Percentiles rank a stretch among this genome's conserved stretches.
phyloP scores from a whole-genome alignment of 2,113 vertebrate genomes.

The Callocephalon fimbriatum region DNA sequence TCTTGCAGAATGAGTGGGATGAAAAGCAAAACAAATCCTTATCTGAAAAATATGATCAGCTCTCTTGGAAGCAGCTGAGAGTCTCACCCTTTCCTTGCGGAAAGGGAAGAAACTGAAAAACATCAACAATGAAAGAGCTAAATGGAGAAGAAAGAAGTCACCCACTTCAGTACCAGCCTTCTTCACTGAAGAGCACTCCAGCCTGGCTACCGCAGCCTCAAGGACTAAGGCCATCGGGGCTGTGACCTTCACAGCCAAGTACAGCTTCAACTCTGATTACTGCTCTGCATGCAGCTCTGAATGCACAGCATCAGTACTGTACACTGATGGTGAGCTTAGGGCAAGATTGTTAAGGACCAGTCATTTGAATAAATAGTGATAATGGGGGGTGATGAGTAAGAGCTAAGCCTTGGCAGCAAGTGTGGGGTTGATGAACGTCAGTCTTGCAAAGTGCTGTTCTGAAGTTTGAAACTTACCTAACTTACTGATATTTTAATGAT shows the following conservation, averaged over 20 bases:
- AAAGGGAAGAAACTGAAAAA: neutral
- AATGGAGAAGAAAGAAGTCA: neutral
- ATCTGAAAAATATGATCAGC: neutral
- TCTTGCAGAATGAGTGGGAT: neutral
- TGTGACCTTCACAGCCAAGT: neutral
- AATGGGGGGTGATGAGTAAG: neutral
- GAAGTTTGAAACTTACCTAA: neutral
- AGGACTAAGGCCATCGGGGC: accelerated
- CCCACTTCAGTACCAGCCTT: neutral
- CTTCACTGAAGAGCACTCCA: neutral
- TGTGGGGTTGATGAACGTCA: neutral
- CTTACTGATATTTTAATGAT: neutral
- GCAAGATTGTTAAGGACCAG: neutral
- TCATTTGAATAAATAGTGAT: neutral
- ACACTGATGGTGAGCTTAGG: neutral
- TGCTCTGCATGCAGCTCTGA: accelerated
- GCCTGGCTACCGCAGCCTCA: neutral
- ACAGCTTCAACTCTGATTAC: neutral
- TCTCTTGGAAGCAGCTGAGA: neutral
- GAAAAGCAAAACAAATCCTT: neutral
- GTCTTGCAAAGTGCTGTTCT: neutral
- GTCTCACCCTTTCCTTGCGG: neutral
- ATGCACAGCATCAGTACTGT: neutral
- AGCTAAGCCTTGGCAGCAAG: neutral
- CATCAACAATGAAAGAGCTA: neutral